These are phyloP conservation scores for Perodicticus potto DNA, from an alignment of 2,797 vertebrate species.

Conservation along the genomic window DNA sequence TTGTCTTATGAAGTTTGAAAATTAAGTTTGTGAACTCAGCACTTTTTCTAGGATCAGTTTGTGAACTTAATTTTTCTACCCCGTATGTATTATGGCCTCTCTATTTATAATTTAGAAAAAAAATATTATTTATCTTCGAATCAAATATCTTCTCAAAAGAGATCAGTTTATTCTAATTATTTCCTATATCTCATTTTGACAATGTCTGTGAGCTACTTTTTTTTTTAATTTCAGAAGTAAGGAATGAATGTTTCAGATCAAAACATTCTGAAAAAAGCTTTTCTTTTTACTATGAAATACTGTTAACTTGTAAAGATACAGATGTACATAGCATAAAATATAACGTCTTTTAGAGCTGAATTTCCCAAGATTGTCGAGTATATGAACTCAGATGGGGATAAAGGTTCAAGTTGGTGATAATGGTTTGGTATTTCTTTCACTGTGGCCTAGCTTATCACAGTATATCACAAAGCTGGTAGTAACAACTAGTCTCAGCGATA, in stretches of 20 bases:
- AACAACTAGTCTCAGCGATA: neutral
- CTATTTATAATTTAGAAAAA: neutral
- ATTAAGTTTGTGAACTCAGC: too few species aligned
- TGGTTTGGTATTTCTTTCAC: neutral
- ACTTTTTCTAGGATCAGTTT: too few species aligned
- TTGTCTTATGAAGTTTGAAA: too few species aligned
- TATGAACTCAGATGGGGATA: neutral
- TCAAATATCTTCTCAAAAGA: neutral
- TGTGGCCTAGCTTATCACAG: neutral
- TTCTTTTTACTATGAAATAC: neutral
- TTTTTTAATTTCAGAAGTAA: slow-evolving; percentile 19
- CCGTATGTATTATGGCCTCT: neutral
- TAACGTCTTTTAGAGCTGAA: neutral
- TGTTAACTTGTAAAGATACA: neutral
- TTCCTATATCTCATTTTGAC: neutral
- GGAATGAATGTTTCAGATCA: neutral
- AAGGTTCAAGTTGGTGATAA: neutral
- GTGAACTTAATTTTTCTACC: too few species aligned
- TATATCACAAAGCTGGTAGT: neutral
- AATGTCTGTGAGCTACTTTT: neutral
- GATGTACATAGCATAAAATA: neutral
- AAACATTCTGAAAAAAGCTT: neutral
- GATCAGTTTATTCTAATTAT: neutral
- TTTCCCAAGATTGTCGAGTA: neutral
- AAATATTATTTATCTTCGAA: neutral